Evolutionary conservation across 2,888 invertebrate species (phyloP).

Genomic region (Spilosoma lubricipeda): DNA sequence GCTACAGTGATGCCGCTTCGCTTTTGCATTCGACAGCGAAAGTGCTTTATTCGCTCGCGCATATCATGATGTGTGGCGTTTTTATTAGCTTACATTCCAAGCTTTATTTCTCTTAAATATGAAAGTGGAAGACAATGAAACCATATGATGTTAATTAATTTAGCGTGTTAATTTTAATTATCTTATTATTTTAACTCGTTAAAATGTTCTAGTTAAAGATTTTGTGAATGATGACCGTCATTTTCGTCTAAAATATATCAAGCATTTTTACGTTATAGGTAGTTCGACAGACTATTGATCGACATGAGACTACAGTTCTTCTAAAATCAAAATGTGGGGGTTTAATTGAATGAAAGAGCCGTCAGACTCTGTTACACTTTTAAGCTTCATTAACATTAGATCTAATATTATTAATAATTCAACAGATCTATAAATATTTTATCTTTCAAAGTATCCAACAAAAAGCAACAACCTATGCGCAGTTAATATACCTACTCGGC

Average conservation of each 20-base stretch:
- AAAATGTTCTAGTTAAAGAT: neutral
- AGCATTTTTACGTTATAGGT: neutral
- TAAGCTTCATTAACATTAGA: no score
- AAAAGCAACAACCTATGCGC: no score
- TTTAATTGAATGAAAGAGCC: no score
- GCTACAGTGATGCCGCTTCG: neutral
- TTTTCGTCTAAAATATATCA: neutral
- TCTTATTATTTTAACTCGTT: neutral
- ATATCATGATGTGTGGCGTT: neutral
- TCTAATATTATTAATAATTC: no score
- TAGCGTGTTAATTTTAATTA: neutral
- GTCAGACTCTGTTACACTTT: no score
- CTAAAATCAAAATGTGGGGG: no score
- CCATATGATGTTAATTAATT: neutral
- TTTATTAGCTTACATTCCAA: neutral
- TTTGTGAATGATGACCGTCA: neutral
- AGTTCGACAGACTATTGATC: no score
- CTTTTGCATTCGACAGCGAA: neutral
- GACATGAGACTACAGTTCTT: no score
- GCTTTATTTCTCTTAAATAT: neutral
- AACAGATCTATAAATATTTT: neutral
- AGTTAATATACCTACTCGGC: no score
- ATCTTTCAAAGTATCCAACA: no score
- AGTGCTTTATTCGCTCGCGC: neutral
- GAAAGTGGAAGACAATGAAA: neutral